Conservation (phyloP, 1,140 invertebrate genomes). For the Cydia strobilella region DNA sequence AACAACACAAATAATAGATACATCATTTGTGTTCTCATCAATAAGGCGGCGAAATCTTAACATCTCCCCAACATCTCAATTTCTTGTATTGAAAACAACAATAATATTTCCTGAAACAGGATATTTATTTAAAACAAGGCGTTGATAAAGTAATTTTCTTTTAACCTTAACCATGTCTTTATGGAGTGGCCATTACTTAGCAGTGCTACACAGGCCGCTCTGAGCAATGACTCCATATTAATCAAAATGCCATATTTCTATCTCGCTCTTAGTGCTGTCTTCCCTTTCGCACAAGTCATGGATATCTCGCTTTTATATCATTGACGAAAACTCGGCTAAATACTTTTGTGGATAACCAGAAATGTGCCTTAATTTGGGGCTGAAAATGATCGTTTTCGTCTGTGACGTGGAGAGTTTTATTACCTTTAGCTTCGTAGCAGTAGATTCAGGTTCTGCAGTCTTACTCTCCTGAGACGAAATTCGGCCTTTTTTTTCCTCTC, state of each 20-base stretch:
- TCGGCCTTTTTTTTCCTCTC: constrained; percentile 72
- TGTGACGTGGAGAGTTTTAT: not conserved
- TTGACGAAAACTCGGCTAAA: constrained; percentile 36
- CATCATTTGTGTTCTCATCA: constrained; percentile 75
- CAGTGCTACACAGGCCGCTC: constrained; percentile 78
- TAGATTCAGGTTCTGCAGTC: constrained; percentile 71
- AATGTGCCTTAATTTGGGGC: constrained; percentile 21
- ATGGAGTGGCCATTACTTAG: constrained; percentile 80
- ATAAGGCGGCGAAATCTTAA: constrained; percentile 74
- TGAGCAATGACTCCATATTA: constrained; percentile 80
- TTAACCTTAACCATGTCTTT: constrained; percentile 80
- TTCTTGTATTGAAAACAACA: constrained; percentile 77
- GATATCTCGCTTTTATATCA: constrained; percentile 63
- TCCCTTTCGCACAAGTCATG: constrained; percentile 69
- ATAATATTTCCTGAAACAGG: constrained; percentile 80
- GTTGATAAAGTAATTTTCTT: constrained; percentile 81
- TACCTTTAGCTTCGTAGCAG: constrained; percentile 44
- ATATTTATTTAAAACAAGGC: constrained; percentile 80
- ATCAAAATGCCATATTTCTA: constrained; percentile 79
- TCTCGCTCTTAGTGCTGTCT: constrained; percentile 61
- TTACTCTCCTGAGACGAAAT: constrained; percentile 77
- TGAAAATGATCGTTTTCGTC: not conserved
- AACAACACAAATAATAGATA: constrained; percentile 64
- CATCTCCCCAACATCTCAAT: constrained; percentile 77
- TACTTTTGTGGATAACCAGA: constrained; percentile 29